Evolutionary conservation across 2,797 vertebrate species (phyloP).

Genomic region (Sternotherus odoratus): DNA sequence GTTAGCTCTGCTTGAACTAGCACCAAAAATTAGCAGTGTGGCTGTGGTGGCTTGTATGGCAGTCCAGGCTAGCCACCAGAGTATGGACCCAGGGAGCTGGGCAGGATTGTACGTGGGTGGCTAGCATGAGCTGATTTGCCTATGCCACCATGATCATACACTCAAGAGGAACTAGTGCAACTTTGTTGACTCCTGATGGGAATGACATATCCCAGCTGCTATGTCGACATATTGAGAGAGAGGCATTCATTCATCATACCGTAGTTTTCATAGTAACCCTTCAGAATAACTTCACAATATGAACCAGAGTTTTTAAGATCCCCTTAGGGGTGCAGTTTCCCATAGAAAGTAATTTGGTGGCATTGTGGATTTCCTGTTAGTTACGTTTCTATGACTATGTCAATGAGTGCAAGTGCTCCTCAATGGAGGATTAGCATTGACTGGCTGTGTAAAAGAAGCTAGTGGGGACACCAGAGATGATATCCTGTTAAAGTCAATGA

Average conservation of each 20-base stretch:
- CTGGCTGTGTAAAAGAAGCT: not conserved
- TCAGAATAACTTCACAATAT: not conserved
- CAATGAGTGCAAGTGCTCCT: not conserved
- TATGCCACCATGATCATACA: not conserved
- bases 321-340: not conserved
- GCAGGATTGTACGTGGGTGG: no score
- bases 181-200: not conserved
- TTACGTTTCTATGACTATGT: not conserved
- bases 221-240: not conserved
- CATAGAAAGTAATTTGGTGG: not conserved
- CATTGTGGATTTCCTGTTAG: not conserved
- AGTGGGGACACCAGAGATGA: not conserved
- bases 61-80: not conserved
- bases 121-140: not conserved
- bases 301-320: not conserved
- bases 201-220: not conserved
- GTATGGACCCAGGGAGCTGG: not conserved
- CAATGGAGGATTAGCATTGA: not conserved
- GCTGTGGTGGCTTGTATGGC: not conserved
- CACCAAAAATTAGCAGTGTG: not conserved
- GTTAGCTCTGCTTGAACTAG: not conserved
- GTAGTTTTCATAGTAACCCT: not conserved
- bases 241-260: not conserved
- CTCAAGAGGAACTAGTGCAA: not conserved
- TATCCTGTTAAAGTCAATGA: not conserved